Percentiles rank a stretch among this genome's conserved stretches.
phyloP scores from a whole-genome alignment of 2,113 vertebrate species.

The Misgurnus anguillicaudatus region DNA sequence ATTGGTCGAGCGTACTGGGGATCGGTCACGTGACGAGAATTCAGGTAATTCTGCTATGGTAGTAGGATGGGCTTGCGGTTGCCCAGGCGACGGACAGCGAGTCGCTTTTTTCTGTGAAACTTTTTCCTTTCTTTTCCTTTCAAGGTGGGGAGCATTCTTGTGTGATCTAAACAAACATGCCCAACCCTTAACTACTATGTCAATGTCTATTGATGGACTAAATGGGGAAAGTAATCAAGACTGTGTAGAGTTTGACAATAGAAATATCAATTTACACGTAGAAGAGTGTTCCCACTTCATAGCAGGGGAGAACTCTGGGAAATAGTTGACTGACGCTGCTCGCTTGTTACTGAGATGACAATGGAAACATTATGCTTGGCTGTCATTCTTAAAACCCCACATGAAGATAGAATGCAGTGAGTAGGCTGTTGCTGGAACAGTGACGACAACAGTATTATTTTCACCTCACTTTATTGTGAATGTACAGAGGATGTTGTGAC shows the following conservation, averaged over 20 bases:
- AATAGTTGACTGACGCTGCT: conserved; percentile 1
- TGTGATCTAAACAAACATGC: conserved; percentile 30
- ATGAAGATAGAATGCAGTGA: conserved; percentile 37
- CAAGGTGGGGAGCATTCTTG: conserved; percentile 49
- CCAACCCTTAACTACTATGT: conserved; percentile 45
- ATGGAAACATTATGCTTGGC: conserved; percentile 34
- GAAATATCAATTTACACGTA: not conserved
- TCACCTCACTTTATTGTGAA: conserved; percentile 5
- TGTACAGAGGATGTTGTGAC: not conserved
- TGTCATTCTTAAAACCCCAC: conserved; percentile 19
- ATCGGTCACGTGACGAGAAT: conserved; percentile 52
- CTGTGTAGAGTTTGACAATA: not conserved
- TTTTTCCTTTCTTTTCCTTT: conserved; percentile 1
- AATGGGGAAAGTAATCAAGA: not conserved
- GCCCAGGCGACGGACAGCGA: conserved; percentile 38
- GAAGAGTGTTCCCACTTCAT: conserved; percentile 28
- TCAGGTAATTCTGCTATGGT: conserved; percentile 48
- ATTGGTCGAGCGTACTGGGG: conserved; percentile 46
- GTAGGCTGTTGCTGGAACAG: conserved; percentile 29
- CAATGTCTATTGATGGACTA: conserved; percentile 1
- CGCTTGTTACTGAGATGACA: conserved; percentile 12
- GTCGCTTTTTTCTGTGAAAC: conserved; percentile 39
- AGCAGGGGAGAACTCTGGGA: not conserved
- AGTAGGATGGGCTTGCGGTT: conserved; percentile 39
- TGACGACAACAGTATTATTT: conserved; percentile 2